Evolutionary conservation across 1,140 invertebrate species (phyloP).

Genomic region (Arctopsyche grandis): DNA sequence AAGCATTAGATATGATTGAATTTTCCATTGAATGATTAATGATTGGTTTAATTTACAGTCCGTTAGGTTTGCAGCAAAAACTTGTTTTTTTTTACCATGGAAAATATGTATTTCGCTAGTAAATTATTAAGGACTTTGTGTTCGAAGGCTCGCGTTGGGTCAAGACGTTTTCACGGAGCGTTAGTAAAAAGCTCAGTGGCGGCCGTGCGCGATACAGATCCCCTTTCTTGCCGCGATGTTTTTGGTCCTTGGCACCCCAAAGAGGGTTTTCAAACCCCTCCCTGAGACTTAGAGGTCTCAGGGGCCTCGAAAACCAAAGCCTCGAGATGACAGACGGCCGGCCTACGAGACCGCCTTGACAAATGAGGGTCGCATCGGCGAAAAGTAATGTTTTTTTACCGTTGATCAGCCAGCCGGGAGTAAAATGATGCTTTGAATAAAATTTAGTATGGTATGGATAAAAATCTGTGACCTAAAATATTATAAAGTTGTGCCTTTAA

Average conservation of each 20-base stretch:
- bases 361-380: conserved; percentile 21
- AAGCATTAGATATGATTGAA: too few relatives aligned
- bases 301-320: background rate
- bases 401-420: background rate
- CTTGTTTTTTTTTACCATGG: too few relatives aligned
- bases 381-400: conserved; percentile 17
- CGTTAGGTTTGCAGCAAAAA: too few relatives aligned
- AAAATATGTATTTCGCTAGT: too few relatives aligned
- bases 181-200: background rate
- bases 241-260: background rate
- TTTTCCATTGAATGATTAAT: too few relatives aligned
- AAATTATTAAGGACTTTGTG: too few relatives aligned
- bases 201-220: background rate
- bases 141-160: background rate
- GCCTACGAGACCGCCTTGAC: conserved; percentile 9
- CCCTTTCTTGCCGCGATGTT: background rate
- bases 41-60: too few relatives aligned
- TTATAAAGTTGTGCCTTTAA: too few relatives aligned
- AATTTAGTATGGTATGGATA: too few relatives aligned
- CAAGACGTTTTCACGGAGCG: background rate
- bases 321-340: conserved; percentile 24
- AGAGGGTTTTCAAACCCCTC: background rate
- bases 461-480: too few relatives aligned
- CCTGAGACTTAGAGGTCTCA: background rate
- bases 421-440: background rate